Conservation (phyloP, 1,140 invertebrate genomes). For the Drosophila seguyi region DNA sequence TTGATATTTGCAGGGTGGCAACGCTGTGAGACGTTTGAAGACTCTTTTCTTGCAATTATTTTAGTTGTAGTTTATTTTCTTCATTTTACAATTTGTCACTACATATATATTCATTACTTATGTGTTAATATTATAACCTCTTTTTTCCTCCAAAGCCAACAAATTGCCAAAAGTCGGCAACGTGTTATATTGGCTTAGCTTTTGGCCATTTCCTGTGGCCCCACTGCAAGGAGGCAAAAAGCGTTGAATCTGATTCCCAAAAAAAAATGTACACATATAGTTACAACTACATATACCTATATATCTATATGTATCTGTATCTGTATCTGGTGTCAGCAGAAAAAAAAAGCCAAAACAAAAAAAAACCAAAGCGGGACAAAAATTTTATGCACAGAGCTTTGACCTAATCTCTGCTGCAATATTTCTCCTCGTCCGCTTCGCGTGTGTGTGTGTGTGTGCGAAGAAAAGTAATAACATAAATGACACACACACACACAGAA, state of each 20-base stretch:
- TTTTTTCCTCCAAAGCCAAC: not conserved
- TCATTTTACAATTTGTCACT: not conserved
- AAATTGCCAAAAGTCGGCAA: constrained; percentile 38
- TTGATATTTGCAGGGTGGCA: not conserved
- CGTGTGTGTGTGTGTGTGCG: constrained; percentile 47
- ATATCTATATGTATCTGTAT: constrained; percentile 21
- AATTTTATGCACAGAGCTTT: constrained; percentile 76
- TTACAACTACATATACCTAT: constrained; percentile 5
- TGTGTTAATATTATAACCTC: too few species aligned
- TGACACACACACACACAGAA: constrained; percentile 48
- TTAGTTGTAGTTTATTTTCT: not conserved
- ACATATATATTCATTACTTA: not conserved
- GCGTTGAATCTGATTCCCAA: constrained; percentile 18
- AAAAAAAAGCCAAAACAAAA: constrained; percentile 15
- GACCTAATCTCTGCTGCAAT: constrained; percentile 82
- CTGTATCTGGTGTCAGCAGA: constrained; percentile 62
- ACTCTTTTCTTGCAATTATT: too few species aligned
- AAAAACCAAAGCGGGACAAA: constrained; percentile 15
- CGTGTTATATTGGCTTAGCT: constrained; percentile 52
- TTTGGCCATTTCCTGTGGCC: constrained; percentile 25
- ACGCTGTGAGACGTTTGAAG: not conserved
- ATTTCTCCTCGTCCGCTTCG: constrained; percentile 63
- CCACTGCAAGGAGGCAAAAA: constrained; percentile 12
- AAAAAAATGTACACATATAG: constrained; percentile 3
- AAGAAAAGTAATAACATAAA: constrained; percentile 80